These are phyloP conservation scores for Botia almorhae DNA, from an alignment of 2,797 vertebrate species.

Conservation along the genomic window DNA sequence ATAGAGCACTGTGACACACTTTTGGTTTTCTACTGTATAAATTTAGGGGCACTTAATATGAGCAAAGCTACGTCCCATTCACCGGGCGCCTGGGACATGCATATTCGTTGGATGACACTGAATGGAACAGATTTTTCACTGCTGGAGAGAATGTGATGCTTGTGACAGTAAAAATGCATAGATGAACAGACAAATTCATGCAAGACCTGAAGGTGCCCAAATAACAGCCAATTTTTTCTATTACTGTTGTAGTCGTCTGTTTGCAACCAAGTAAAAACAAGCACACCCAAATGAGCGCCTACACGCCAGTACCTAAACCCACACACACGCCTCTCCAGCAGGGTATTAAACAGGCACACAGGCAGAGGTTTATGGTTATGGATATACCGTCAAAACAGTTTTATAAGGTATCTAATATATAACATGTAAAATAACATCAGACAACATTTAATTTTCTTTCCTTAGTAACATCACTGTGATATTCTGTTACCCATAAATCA, in stretches of 20 bases:
- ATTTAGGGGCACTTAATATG: constrained; percentile 29
- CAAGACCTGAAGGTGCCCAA: neutral
- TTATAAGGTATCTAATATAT: neutral
- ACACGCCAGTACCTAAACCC: neutral
- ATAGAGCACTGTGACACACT: constrained; percentile 9
- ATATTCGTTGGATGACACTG: constrained; percentile 33
- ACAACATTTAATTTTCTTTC: neutral
- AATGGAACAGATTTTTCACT: constrained; percentile 7
- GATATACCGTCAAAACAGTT: neutral
- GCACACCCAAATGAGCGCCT: neutral
- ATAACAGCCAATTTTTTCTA: neutral
- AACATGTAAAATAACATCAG: neutral
- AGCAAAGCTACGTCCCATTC: constrained; percentile 15
- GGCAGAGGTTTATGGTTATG: constrained; percentile 46
- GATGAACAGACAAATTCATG: constrained; percentile 2
- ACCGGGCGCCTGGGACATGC: constrained; percentile 40
- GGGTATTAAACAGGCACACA: constrained; percentile 59
- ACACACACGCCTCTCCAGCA: constrained; percentile 2
- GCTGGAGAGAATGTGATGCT: constrained; percentile 34
- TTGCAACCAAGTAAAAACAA: neutral
- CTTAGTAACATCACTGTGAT: neutral
- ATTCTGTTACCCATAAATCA: neutral
- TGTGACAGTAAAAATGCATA: constrained; percentile 13
- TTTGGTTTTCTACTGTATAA: constrained; percentile 40
- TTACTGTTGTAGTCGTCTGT: neutral